Conservation (phyloP, 2,113 vertebrate species). For the Chloroceryle aenea region DNA sequence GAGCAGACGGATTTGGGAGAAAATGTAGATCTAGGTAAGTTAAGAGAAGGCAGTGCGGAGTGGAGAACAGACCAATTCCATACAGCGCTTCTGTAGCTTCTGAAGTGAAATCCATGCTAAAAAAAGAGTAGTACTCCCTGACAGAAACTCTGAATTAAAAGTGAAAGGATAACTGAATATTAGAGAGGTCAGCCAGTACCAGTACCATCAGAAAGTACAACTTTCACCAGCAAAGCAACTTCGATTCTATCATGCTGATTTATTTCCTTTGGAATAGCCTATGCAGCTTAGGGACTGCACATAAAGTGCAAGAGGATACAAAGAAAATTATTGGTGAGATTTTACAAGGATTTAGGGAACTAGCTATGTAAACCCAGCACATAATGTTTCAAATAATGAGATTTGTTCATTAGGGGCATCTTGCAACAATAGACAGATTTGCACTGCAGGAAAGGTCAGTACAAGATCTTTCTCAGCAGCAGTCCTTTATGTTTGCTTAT, state of each 20-base stretch:
- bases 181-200: neutral
- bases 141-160: neutral
- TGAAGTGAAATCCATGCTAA: neutral
- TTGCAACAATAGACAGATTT: neutral
- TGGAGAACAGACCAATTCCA: neutral
- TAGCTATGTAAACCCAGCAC: neutral
- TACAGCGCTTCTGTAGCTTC: neutral
- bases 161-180: neutral
- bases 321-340: neutral
- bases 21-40: neutral
- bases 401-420: neutral
- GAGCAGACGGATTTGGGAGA: neutral
- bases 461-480: neutral
- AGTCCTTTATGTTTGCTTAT: neutral
- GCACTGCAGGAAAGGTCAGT: neutral
- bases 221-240: conserved; percentile 2
- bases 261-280: neutral
- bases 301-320: neutral
- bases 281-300: neutral
- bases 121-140: neutral
- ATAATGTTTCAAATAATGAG: neutral
- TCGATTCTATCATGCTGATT: neutral
- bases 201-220: neutral
- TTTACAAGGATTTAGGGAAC: neutral
- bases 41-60: neutral